Percentiles rank a stretch among this genome's conserved stretches.
Conservation (phyloP, 2,797 vertebrate species). For the Phyllotis vaccarum region DNA sequence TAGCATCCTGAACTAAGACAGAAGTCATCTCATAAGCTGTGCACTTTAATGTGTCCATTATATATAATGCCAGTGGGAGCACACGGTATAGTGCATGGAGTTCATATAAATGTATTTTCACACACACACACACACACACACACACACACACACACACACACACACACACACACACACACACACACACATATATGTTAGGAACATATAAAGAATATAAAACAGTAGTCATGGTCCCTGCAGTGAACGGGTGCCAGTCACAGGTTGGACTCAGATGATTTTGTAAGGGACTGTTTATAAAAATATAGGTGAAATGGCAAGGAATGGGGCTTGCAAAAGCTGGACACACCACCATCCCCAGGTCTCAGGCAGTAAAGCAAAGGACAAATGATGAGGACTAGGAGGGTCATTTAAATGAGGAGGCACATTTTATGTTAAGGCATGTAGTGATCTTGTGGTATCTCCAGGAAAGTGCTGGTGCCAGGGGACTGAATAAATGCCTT, state of each 20-base stretch:
- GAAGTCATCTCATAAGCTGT: not conserved
- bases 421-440: not conserved
- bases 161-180: not conserved
- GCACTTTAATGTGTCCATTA: not conserved
- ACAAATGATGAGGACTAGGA: not conserved
- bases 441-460: not conserved
- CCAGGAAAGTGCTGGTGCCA: not conserved
- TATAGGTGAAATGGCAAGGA: not conserved
- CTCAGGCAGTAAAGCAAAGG: not conserved
- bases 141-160: not conserved
- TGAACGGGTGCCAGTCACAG: not conserved
- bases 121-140: not conserved
- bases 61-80: not conserved
- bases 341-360: no score
- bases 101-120: not conserved
- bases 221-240: not conserved
- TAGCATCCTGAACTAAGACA: not conserved
- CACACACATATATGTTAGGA: not conserved
- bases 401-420: not conserved
- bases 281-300: not conserved
- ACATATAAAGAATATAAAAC: not conserved
- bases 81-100: not conserved
- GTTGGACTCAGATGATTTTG: constrained; percentile 6
- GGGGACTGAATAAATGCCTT: not conserved
- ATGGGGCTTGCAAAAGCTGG: not conserved